Percentiles rank a stretch among this genome's conserved stretches.
phyloP scores from a whole-genome alignment of 1,140 invertebrate genomes.

The Mercenaria mercenaria region DNA sequence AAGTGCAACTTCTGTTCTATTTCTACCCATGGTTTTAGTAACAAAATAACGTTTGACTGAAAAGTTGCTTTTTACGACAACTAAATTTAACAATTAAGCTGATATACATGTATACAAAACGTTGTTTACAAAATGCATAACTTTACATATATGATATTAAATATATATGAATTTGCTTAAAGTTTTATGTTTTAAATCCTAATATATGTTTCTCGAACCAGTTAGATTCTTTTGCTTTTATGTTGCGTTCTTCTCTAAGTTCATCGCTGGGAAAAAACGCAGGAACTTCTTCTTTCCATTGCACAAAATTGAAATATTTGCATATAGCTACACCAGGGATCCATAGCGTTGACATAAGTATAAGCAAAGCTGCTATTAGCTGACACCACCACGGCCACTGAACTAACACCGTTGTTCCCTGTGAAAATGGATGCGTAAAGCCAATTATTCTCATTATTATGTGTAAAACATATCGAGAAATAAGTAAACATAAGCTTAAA shows the following conservation, averaged over 20 bases:
- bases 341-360: slow-evolving; percentile 92
- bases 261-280: slow-evolving; percentile 74
- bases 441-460: no score
- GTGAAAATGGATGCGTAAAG: slow-evolving; percentile 65
- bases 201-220: slow-evolving; percentile 61
- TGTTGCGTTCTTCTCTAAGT: slow-evolving; percentile 70
- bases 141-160: not conserved
- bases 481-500: no score
- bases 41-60: no score
- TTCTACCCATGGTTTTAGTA: no score
- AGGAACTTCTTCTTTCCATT: slow-evolving; percentile 66
- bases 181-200: slow-evolving; percentile 43
- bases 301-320: slow-evolving; percentile 64
- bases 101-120: no score
- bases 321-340: slow-evolving; percentile 90
- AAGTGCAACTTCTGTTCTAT: no score
- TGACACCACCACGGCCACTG: slow-evolving; percentile 95
- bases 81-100: no score
- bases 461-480: no score
- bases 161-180: not conserved
- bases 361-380: slow-evolving; percentile 91
- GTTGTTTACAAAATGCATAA: not conserved
- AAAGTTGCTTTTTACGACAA: no score
- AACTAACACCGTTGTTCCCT: slow-evolving; percentile 91
- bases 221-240: slow-evolving; percentile 59